Evolutionary conservation across 2,888 invertebrate species (phyloP).

Genomic region (Apodemia zela): DNA sequence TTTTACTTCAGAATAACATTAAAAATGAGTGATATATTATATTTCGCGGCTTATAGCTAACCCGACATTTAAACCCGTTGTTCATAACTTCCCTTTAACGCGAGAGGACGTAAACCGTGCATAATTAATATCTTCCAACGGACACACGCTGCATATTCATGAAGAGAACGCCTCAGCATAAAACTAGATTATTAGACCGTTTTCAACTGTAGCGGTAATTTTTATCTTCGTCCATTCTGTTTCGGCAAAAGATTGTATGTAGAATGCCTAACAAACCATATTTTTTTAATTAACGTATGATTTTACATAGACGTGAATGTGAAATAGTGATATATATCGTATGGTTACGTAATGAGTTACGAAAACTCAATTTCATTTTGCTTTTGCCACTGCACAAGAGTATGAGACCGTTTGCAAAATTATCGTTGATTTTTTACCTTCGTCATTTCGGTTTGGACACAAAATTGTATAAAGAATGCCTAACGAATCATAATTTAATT

Average conservation of each 20-base stretch:
- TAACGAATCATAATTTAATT: neutral
- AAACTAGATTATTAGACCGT: conserved; percentile 53
- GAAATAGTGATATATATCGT: neutral
- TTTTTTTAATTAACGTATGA: conserved; percentile 11
- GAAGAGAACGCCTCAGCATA: conserved; percentile 47
- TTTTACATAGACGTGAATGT: neutral
- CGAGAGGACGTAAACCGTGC: conserved; percentile 52
- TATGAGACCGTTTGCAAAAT: neutral
- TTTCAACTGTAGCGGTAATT: conserved; percentile 38
- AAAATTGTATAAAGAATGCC: neutral
- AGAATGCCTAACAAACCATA: conserved; percentile 3
- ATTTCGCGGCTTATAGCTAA: no score
- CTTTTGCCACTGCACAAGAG: neutral
- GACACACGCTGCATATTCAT: conserved; percentile 67
- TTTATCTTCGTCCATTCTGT: conserved; percentile 20
- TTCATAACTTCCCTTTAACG: conserved; percentile 43
- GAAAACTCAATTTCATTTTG: neutral
- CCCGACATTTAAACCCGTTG: no score
- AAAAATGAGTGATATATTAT: no score
- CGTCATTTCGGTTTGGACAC: neutral
- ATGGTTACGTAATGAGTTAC: neutral
- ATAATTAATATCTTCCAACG: conserved; percentile 66
- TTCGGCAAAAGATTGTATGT: conserved; percentile 6
- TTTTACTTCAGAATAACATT: no score
- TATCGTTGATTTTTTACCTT: conserved; percentile 22